Percentiles rank a stretch among this genome's conserved stretches.
Evolutionary conservation across 2,797 vertebrate species (phyloP).

Genomic region (Trachurus trachurus): DNA sequence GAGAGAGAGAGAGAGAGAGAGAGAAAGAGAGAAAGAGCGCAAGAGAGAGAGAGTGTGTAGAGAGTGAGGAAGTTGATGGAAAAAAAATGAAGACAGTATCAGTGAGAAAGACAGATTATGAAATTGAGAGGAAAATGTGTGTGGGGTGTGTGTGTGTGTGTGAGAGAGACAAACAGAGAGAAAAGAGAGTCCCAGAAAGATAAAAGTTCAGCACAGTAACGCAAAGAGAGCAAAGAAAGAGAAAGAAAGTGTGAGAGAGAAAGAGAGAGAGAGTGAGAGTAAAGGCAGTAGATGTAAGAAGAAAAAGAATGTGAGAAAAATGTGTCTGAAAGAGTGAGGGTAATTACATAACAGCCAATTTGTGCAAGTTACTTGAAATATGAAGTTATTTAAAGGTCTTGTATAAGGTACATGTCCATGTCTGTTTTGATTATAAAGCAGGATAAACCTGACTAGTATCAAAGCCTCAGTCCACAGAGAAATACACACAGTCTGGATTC

Average conservation of each 20-base stretch:
- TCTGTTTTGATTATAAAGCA: too few relatives aligned
- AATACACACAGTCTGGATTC: too few relatives aligned
- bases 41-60: conserved; percentile 14
- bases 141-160: conserved; percentile 8
- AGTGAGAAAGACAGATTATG: conserved; percentile 31
- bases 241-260: background rate
- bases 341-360: conserved; percentile 12
- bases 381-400: too few relatives aligned
- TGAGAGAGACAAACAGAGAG: conserved; percentile 1
- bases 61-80: background rate
- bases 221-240: conserved; percentile 1
- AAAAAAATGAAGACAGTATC: conserved; percentile 27
- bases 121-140: conserved; percentile 28
- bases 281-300: conserved; percentile 5
- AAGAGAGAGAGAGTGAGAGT: background rate
- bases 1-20: conserved; percentile 16
- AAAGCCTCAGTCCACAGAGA: too few relatives aligned
- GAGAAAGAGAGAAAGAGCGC: conserved; percentile 17
- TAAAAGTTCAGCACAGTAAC: conserved; percentile 23
- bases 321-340: background rate
- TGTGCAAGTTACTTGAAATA: conserved; percentile 1
- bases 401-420: too few relatives aligned
- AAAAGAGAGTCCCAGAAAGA: conserved; percentile 19
- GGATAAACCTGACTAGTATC: too few relatives aligned
- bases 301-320: conserved; percentile 28